A percentile compares a stretch with the other conserved stretches of the same genome.
These are phyloP conservation scores for Pseudopodoces humilis DNA, from an alignment of 2,113 vertebrate genomes.

Conservation along the genomic window DNA sequence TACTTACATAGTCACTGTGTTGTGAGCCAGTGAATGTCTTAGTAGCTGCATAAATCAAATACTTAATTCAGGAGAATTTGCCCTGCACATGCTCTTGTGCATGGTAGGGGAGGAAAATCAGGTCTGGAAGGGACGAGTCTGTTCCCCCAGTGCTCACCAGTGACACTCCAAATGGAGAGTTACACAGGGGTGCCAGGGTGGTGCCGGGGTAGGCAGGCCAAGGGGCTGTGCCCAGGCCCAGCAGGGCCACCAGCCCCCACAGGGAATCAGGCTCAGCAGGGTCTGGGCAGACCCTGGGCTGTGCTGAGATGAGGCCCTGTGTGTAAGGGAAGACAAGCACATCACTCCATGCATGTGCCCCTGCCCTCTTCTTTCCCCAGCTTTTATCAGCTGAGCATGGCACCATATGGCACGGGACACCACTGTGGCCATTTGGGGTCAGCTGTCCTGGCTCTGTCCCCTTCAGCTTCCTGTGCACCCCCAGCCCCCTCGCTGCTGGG, in stretches of 20 bases:
- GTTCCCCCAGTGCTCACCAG: accelerated
- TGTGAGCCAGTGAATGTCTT: background rate
- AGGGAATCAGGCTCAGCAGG: accelerated
- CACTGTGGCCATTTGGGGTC: background rate
- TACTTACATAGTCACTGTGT: background rate
- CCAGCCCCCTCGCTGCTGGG: accelerated
- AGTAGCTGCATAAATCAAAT: background rate
- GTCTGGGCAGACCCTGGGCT: background rate
- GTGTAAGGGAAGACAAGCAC: background rate
- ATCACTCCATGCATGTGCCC: background rate
- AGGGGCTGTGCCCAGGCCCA: background rate
- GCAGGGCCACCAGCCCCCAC: background rate
- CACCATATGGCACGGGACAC: too few species aligned
- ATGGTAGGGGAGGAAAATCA: background rate
- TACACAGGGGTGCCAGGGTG: accelerated
- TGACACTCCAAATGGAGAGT: background rate
- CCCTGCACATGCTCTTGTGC: background rate
- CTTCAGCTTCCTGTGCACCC: background rate
- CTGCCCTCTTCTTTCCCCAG: background rate
- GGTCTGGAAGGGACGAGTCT: background rate
- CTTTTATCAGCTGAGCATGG: background rate
- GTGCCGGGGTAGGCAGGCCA: background rate
- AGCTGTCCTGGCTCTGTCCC: background rate
- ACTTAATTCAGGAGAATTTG: background rate
- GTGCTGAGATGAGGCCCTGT: background rate